phyloP scores from a whole-genome alignment of 1,140 invertebrate species.

The Aphis gossypii region DNA sequence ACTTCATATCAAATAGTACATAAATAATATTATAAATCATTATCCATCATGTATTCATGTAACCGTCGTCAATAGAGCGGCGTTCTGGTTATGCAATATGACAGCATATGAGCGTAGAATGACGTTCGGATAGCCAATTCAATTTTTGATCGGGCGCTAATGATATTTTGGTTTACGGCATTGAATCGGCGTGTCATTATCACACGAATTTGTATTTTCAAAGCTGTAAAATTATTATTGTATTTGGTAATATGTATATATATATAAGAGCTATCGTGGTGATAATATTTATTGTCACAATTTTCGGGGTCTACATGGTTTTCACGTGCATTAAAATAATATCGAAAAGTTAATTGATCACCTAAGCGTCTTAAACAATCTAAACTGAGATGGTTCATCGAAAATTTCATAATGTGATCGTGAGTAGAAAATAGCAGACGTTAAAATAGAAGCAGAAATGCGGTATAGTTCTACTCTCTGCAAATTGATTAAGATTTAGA shows the following conservation, averaged over 20 bases:
- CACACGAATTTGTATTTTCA: no score
- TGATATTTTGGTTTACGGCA: neutral
- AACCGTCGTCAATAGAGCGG: neutral
- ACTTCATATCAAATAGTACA: neutral
- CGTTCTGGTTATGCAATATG: conserved; percentile 22
- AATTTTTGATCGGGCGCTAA: neutral
- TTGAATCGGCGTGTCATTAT: no score
- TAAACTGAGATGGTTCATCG: neutral
- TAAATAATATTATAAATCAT: neutral
- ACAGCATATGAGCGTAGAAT: neutral
- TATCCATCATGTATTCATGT: neutral
- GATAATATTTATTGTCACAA: neutral
- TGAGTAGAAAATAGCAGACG: no score
- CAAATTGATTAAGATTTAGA: no score
- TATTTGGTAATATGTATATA: neutral
- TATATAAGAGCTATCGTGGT: neutral
- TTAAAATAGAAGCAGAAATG: no score
- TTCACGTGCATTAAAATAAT: neutral
- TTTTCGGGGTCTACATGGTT: neutral
- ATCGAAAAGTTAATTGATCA: neutral
- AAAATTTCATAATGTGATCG: neutral
- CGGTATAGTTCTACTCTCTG: no score
- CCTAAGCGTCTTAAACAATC: neutral
- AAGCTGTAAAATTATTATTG: neutral
- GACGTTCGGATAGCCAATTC: neutral